Conservation (phyloP, 2,113 vertebrate genomes). For the Spheniscus mendiculus region DNA sequence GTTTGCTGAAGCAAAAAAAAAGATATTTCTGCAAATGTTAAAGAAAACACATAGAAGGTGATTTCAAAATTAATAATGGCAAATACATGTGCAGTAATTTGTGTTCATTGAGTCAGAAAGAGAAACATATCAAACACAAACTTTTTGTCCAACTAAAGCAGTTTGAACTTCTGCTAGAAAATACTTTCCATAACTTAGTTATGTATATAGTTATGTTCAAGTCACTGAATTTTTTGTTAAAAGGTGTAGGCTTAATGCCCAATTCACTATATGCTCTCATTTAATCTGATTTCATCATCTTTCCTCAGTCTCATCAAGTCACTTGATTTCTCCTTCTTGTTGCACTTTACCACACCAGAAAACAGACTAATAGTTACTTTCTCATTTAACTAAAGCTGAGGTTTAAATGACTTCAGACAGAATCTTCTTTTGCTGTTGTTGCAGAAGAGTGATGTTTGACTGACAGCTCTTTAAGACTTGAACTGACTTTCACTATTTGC, state of each 20-base stretch:
- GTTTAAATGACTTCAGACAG: not conserved
- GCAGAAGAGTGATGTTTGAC: not conserved
- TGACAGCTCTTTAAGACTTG: not conserved
- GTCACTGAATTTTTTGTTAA: not conserved
- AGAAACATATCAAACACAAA: not conserved
- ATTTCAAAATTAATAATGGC: not conserved
- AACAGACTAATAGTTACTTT: not conserved
- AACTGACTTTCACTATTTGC: not conserved
- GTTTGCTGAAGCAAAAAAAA: not conserved
- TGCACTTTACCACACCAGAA: not conserved
- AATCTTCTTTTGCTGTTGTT: not conserved
- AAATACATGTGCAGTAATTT: not conserved
- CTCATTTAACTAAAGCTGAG: not conserved
- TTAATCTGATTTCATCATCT: not conserved
- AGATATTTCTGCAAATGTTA: not conserved
- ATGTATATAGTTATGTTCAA: not conserved
- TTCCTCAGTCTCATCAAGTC: not conserved
- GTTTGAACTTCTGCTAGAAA: not conserved
- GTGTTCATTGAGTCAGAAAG: not conserved
- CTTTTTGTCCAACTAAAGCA: not conserved
- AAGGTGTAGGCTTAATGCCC: not conserved
- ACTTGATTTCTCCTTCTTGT: not conserved
- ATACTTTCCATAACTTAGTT: not conserved
- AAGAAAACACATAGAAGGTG: not conserved
- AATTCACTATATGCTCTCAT: not conserved